These are phyloP conservation scores for Stictocephala bisonia DNA, from an alignment of 2,888 invertebrate species.

Conservation along the genomic window DNA sequence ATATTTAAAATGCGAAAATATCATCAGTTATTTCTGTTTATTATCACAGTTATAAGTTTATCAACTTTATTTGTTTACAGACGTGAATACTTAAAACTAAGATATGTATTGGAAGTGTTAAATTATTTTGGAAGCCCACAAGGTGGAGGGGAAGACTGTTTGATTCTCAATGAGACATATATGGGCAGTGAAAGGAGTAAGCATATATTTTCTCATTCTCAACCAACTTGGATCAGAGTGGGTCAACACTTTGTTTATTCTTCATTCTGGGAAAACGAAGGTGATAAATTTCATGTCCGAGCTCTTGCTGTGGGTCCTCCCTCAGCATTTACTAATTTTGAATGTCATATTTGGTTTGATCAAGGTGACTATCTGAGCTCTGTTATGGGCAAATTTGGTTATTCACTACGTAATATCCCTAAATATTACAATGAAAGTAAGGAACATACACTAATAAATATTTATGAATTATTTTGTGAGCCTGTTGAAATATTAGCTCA, in stretches of 20 bases:
- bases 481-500: constrained; percentile 53
- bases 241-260: constrained; percentile 75
- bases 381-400: constrained; percentile 73
- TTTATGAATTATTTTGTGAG: constrained; percentile 52
- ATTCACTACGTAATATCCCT: constrained; percentile 56
- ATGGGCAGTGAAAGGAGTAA: constrained; percentile 66
- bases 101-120: constrained; percentile 86
- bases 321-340: constrained; percentile 70
- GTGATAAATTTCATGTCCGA: constrained; percentile 68
- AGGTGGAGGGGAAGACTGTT: constrained; percentile 67
- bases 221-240: constrained; percentile 74
- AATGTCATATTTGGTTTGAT: constrained; percentile 77
- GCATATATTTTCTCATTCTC: constrained; percentile 67
- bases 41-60: constrained; percentile 79
- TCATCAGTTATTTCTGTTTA: constrained; percentile 79
- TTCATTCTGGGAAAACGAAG: constrained; percentile 69
- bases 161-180: constrained; percentile 69
- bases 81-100: constrained; percentile 85
- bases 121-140: constrained; percentile 84
- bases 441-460: constrained; percentile 41
- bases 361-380: constrained; percentile 67
- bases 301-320: constrained; percentile 74
- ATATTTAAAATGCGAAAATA: constrained; percentile 79
- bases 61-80: constrained; percentile 82
- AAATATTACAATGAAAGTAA: constrained; percentile 38